phyloP scores from a whole-genome alignment of 2,113 vertebrate genomes.

The Halcyon senegalensis region DNA sequence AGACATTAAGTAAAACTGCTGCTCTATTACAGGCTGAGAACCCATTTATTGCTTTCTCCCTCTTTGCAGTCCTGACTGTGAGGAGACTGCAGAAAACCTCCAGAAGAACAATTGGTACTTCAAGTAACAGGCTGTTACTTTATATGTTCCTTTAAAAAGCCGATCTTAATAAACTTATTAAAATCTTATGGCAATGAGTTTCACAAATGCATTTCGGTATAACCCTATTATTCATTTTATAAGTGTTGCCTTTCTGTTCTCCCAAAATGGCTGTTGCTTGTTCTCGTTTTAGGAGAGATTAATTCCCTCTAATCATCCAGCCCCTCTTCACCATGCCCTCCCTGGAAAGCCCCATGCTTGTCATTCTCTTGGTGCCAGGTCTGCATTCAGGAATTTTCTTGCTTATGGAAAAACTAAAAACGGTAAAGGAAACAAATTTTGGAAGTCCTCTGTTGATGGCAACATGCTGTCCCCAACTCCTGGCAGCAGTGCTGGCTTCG shows the following conservation, averaged over 20 bases:
- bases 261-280: not conserved
- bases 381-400: not conserved
- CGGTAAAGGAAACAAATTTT: not conserved
- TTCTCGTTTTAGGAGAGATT: not conserved
- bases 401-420: not conserved
- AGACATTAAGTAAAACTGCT: not conserved
- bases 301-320: not conserved
- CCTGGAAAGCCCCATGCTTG: not conserved
- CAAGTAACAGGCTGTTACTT: not conserved
- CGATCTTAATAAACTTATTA: not conserved
- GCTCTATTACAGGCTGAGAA: not conserved
- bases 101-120: not conserved
- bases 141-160: slow-evolving; percentile 11
- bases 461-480: not conserved
- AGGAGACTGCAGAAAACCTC: not conserved
- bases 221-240: not conserved
- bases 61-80: not conserved
- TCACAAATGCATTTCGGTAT: slow-evolving; percentile 10
- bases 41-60: not conserved
- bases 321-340: not conserved
- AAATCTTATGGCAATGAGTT: not conserved
- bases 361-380: accelerated
- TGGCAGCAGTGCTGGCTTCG: not conserved
- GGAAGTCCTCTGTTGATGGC: not conserved
- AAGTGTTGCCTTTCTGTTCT: slow-evolving; percentile 4